Evolutionary conservation across 2,113 vertebrate genomes (phyloP).

Genomic region (Lonchura striata): DNA sequence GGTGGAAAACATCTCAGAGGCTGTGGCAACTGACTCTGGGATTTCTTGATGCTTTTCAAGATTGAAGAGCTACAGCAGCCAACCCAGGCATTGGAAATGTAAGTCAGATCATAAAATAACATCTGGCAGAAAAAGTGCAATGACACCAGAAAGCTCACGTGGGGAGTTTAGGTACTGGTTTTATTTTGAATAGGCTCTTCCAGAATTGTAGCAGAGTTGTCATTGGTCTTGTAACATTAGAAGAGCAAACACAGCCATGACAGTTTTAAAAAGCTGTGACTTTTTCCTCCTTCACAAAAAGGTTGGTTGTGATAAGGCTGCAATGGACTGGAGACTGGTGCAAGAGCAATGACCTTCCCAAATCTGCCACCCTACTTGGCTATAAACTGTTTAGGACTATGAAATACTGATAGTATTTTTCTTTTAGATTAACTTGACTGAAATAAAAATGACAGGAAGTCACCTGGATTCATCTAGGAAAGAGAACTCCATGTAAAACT

Average conservation of each 20-base stretch:
- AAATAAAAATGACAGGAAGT: background rate
- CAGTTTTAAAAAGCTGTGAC: background rate
- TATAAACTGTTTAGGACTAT: background rate
- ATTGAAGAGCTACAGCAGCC: background rate
- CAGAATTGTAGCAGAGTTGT: background rate
- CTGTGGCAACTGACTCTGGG: background rate
- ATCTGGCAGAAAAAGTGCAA: fast-evolving
- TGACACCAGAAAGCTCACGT: background rate
- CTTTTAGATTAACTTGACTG: background rate
- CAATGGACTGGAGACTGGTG: background rate
- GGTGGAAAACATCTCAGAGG: background rate
- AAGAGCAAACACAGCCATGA: background rate
- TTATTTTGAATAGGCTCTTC: background rate
- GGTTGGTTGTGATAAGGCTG: background rate
- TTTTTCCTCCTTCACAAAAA: background rate
- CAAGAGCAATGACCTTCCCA: background rate
- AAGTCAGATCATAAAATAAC: background rate
- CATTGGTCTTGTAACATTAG: background rate
- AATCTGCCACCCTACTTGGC: background rate
- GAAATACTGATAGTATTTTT: background rate
- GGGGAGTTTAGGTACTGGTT: background rate
- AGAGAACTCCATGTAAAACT: background rate
- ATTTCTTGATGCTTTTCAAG: background rate
- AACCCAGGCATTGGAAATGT: background rate
- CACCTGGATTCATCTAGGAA: background rate